Evolutionary conservation across 2,113 vertebrate genomes (phyloP).

Genomic region (Toxotes chatareus): DNA sequence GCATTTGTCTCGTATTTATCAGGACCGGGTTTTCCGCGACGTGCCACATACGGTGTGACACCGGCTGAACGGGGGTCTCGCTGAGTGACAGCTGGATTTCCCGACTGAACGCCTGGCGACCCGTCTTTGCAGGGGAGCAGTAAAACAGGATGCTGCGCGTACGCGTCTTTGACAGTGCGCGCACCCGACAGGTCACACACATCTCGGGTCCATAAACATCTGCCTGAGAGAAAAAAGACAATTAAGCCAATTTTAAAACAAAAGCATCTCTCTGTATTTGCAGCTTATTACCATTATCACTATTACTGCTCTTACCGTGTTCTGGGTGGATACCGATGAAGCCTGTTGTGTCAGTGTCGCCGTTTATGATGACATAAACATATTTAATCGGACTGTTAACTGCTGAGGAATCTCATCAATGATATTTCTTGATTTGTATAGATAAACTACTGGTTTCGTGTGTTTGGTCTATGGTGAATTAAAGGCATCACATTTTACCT

Average conservation of each 20-base stretch:
- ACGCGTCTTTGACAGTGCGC: slow-evolving; percentile 75
- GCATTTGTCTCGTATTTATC: slow-evolving; percentile 44
- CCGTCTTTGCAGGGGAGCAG: slow-evolving; percentile 48
- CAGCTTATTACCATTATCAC: too few species aligned
- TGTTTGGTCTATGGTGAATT: not conserved
- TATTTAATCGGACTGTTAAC: not conserved
- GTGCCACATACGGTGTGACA: slow-evolving; percentile 13
- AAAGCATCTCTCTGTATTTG: too few species aligned
- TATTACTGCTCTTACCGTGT: not conserved
- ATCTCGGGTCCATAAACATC: slow-evolving; percentile 55
- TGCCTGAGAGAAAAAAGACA: slow-evolving; percentile 1
- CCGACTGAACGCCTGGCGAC: slow-evolving; percentile 60
- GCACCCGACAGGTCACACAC: slow-evolving; percentile 74
- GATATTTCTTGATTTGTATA: too few species aligned
- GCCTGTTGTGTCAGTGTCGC: not conserved
- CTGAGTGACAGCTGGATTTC: slow-evolving; percentile 71
- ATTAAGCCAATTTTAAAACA: not conserved
- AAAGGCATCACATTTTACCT: not conserved
- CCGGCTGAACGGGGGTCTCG: slow-evolving; percentile 15
- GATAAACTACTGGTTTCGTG: too few species aligned
- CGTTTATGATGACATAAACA: not conserved
- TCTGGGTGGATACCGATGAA: too few species aligned
- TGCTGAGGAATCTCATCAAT: not conserved
- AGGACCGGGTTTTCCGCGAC: slow-evolving; percentile 7
- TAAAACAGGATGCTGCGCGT: slow-evolving; percentile 65